Conservation (phyloP, 2,113 vertebrate species). For the Porphyrio hochstetteri region DNA sequence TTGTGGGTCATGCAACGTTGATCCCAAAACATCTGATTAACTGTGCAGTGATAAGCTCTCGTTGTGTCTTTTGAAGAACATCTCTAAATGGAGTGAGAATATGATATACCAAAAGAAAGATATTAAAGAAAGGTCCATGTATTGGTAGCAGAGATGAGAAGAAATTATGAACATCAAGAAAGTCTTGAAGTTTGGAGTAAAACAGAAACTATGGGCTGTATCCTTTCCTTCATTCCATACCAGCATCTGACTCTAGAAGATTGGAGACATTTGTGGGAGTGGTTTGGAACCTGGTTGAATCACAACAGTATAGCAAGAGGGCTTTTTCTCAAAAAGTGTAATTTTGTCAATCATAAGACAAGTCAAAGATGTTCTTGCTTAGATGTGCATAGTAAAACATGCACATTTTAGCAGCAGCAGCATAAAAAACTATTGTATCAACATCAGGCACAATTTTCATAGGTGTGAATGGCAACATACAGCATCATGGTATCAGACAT, state of each 20-base stretch:
- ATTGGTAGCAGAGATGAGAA: neutral
- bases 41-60: neutral
- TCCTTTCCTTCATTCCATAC: neutral
- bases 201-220: neutral
- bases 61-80: neutral
- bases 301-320: neutral
- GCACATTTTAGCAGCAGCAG: neutral
- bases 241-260: neutral
- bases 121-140: neutral
- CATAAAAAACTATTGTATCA: neutral
- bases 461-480: neutral
- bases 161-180: neutral
- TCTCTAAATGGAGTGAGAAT: neutral
- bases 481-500: neutral
- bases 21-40: neutral
- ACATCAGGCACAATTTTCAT: neutral
- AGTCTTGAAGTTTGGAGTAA: neutral
- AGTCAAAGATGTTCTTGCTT: neutral
- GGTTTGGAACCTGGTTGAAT: neutral
- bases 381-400: neutral
- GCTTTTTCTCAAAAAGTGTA: neutral
- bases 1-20: neutral
- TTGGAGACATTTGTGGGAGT: neutral
- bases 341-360: neutral
- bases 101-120: neutral